Percentiles rank a stretch among this genome's conserved stretches.
These are phyloP conservation scores for Hirundo rustica DNA, from an alignment of 2,797 vertebrate genomes.

Conservation along the genomic window DNA sequence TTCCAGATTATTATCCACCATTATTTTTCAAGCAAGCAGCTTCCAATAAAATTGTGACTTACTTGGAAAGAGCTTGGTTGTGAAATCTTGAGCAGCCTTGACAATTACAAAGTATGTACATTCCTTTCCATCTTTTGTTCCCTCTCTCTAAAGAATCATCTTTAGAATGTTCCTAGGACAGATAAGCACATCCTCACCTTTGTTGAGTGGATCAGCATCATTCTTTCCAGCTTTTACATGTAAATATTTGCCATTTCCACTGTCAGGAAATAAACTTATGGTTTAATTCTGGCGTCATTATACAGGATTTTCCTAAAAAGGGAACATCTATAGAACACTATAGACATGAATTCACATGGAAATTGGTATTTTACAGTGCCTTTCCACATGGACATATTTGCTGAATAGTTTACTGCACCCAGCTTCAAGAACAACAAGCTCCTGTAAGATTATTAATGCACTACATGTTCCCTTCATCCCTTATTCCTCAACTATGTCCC, in stretches of 20 bases:
- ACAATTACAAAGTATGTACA: fast-evolving
- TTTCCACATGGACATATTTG: neutral
- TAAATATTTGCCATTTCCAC: neutral
- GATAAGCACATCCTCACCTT: fast-evolving
- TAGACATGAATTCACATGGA: neutral
- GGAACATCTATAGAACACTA: neutral
- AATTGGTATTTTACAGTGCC: neutral
- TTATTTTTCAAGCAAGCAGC: neutral
- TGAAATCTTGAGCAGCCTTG: neutral
- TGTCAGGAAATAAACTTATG: neutral
- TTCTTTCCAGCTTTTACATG: neutral
- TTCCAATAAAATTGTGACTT: neutral
- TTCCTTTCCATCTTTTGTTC: neutral
- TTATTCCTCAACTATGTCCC: neutral
- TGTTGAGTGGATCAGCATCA: neutral
- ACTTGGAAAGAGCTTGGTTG: neutral
- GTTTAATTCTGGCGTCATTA: neutral
- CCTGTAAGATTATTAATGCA: neutral
- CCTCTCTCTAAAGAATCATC: neutral
- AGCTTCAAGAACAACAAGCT: neutral
- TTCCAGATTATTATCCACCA: neutral
- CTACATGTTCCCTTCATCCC: neutral
- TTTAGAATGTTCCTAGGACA: neutral
- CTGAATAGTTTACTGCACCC: neutral
- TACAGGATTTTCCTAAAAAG: neutral